These are phyloP conservation scores for Formicarius rufipectus DNA, from an alignment of 2,113 vertebrate species.

Conservation along the genomic window DNA sequence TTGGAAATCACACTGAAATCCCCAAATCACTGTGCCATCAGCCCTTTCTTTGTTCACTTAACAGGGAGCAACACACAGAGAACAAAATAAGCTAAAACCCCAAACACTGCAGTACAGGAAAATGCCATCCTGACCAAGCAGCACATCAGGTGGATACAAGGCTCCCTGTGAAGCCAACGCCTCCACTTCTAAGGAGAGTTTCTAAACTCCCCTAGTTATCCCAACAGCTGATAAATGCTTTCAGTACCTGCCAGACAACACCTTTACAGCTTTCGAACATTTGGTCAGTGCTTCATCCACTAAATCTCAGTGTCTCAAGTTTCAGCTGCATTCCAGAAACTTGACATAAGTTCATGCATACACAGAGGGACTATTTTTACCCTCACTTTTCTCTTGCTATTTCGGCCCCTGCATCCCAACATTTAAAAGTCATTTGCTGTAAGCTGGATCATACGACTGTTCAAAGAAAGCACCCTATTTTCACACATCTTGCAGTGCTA, in stretches of 20 bases:
- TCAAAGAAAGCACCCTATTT: not conserved
- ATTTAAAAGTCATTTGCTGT: not conserved
- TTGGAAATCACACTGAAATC: not conserved
- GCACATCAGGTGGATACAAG: not conserved
- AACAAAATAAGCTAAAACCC: not conserved
- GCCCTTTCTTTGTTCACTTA: not conserved
- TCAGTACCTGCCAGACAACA: not conserved
- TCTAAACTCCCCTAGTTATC: not conserved
- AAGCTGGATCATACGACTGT: not conserved
- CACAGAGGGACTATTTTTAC: not conserved
- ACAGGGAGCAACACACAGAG: not conserved
- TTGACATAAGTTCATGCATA: not conserved
- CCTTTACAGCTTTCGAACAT: conserved; percentile 5
- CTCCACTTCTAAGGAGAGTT: not conserved
- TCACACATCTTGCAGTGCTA: not conserved
- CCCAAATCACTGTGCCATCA: not conserved
- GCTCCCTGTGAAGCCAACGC: not conserved
- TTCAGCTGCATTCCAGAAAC: conserved; percentile 11
- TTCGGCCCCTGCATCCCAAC: not conserved
- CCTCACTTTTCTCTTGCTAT: not conserved
- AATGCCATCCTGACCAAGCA: not conserved
- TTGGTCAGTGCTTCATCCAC: not conserved
- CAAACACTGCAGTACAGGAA: not conserved
- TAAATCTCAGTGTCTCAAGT: not conserved
- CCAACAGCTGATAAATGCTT: not conserved